A percentile compares a stretch with the other conserved stretches of the same genome.
These are phyloP conservation scores for Choloepus hoffmanni DNA, from an alignment of 2,113 vertebrate species.

Conservation along the genomic window DNA sequence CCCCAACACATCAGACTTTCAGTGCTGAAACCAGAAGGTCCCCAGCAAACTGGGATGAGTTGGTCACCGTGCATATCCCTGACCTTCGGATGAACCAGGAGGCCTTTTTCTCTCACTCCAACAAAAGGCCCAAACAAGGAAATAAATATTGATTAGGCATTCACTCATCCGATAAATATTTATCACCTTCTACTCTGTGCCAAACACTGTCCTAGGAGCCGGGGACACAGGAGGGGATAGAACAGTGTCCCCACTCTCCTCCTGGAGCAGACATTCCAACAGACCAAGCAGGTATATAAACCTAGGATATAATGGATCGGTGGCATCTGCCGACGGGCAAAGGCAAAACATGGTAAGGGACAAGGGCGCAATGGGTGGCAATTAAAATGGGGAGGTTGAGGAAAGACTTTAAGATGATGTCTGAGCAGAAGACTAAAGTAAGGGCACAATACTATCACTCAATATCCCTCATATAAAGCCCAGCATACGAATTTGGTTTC, in stretches of 20 bases:
- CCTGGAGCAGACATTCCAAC: background rate
- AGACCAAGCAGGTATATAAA: background rate
- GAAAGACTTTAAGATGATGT: background rate
- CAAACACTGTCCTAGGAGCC: background rate
- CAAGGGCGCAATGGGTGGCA: fast-evolving
- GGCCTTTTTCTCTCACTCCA: background rate
- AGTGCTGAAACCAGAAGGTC: background rate
- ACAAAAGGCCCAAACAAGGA: background rate
- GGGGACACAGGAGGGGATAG: background rate
- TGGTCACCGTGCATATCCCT: background rate
- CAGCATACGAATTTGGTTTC: background rate
- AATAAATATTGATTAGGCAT: background rate
- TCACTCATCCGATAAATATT: background rate
- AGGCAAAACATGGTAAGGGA: background rate
- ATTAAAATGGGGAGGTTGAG: background rate
- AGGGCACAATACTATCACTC: background rate
- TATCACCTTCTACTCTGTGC: background rate
- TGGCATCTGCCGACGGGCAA: too few species aligned
- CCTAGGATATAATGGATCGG: background rate
- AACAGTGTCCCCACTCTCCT: background rate
- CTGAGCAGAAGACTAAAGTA: background rate
- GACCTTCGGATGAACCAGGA: background rate
- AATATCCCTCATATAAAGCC: background rate
- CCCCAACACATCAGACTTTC: background rate
- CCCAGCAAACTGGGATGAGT: background rate